Conservation (phyloP, 2,113 vertebrate genomes). For the Paratilapia polleni region DNA sequence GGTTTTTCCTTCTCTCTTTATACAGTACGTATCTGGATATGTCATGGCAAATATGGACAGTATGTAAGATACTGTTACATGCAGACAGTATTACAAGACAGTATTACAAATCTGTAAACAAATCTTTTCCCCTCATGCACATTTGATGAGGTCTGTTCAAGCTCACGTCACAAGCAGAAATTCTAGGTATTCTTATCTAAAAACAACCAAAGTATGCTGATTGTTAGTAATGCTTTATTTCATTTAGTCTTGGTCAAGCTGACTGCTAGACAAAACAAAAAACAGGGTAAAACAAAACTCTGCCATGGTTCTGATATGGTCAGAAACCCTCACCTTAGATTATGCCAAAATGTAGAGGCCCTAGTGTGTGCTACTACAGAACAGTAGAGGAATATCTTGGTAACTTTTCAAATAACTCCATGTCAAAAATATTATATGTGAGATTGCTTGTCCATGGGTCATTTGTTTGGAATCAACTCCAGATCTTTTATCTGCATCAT, state of each 20-base stretch:
- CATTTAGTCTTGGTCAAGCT: slow-evolving; percentile 1
- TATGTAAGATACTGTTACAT: not conserved
- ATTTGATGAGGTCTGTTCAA: not conserved
- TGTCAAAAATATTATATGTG: slow-evolving; percentile 9
- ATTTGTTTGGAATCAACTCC: not conserved
- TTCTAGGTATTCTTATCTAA: not conserved
- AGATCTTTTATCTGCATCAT: too few relatives aligned
- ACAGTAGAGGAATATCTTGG: not conserved
- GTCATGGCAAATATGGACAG: not conserved
- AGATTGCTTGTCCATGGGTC: slow-evolving; percentile 1
- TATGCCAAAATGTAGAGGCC: not conserved
- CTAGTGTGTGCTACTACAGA: not conserved
- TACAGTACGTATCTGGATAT: not conserved
- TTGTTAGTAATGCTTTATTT: not conserved
- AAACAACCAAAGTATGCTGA: not conserved
- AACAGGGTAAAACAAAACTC: not conserved
- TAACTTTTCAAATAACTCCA: not conserved
- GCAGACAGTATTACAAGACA: not conserved
- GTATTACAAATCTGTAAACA: not conserved
- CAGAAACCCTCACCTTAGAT: slow-evolving; percentile 5
- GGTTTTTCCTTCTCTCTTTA: not conserved
- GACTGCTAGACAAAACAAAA: slow-evolving; percentile 7
- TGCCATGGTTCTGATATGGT: too few relatives aligned
- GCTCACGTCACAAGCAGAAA: not conserved
- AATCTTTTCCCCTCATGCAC: not conserved